Evolutionary conservation across 2,888 invertebrate genomes (phyloP), one percentile per base, ranked within the genome.

Genomic region (Andrena haemorrhoa): DNA sequence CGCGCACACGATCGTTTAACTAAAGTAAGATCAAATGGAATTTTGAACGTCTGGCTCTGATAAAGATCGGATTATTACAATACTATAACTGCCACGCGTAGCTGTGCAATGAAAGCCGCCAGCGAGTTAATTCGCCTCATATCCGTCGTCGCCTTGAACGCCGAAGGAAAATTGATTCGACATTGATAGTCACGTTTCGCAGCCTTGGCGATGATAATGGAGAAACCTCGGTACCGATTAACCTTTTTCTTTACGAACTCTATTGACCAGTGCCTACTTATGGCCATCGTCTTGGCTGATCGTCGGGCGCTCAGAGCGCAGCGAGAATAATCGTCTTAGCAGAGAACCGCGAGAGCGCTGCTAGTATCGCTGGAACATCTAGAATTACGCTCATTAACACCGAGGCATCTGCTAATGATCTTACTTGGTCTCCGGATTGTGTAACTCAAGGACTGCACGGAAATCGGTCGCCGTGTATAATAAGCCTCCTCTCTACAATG

Each of bases 361-460:
- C 75, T 83, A 86, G 89, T 89, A 91, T 91, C 90, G 89, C 85
- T 85, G 88, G 87, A 90, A 90, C 88, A 90, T 89, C 88, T 90
- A 89, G 89, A 92, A 92, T 92, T 91, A 91, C 90, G 90, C 91
- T 92, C 90, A 92, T 92, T 92, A 92, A 90, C 90, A 90, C 90
- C 87, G 85, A 90, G 89, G 91, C 90, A 92, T 92, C 91, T 89
- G 91, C 90, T 92, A 92, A 92, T 91, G 91, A 92, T 91, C 89
- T 90, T 88, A 89, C 90, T 92, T 90, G 90, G 89, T n/a, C 90
- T 90, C 85, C 85, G 82, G 86, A 91, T 91, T 91, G 89, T 90
- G 82, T 89, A 89, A 91, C 89, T 90, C 92, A 91, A 92, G 91
- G 92, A 90, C 90, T 92, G 84, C 88, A 77, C 81, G 85, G 86